Conservation (phyloP, 2,113 vertebrate species). For the Tychaedon coryphoeus region DNA sequence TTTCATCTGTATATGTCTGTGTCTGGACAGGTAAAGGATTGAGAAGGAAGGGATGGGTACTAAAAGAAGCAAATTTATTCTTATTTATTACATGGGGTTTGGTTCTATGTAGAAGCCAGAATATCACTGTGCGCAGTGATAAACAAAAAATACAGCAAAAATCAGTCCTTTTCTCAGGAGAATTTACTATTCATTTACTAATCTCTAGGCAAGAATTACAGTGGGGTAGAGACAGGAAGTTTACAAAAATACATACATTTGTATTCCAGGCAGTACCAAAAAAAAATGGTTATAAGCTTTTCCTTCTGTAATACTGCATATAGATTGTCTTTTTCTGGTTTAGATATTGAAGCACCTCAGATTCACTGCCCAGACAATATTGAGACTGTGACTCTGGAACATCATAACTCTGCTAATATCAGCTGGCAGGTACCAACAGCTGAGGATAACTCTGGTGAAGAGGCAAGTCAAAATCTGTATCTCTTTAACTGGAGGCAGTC, state of each 20-base stretch:
- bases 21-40: neutral
- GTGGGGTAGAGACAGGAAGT: neutral
- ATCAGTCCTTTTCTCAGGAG: neutral
- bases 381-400: slow-evolving; percentile 79
- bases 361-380: slow-evolving; percentile 87
- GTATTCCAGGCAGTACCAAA: neutral
- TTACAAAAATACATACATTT: neutral
- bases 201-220: neutral
- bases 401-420: slow-evolving; percentile 85
- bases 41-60: neutral
- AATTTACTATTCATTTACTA: neutral
- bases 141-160: neutral
- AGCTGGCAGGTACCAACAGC: slow-evolving; percentile 83
- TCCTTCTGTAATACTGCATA: neutral
- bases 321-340: slow-evolving; percentile 29
- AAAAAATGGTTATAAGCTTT: neutral
- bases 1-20: neutral
- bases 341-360: slow-evolving; percentile 86
- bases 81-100: neutral
- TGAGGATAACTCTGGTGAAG: slow-evolving; percentile 87
- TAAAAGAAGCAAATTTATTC: neutral
- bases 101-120: neutral
- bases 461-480: slow-evolving; percentile 72
- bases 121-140: neutral
- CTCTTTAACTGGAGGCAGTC: neutral